Percentiles rank a stretch among this genome's conserved stretches.
Conservation (phyloP, 2,113 vertebrate genomes). For the Castor canadensis region DNA sequence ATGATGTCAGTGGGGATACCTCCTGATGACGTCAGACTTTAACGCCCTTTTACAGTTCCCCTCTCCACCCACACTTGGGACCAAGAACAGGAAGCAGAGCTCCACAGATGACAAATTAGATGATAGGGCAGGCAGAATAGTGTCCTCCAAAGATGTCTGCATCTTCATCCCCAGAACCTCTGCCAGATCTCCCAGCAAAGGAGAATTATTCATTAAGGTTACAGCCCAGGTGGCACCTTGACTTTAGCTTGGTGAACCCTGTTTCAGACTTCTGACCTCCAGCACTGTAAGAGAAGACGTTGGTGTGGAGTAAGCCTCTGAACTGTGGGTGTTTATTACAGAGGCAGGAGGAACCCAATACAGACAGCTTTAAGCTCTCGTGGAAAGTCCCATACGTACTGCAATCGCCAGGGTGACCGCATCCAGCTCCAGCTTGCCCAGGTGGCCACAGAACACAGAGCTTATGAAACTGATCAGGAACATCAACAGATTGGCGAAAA, state of each 20-base stretch:
- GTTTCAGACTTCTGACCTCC: neutral
- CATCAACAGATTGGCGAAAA: conserved; percentile 90
- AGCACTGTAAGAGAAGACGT: neutral
- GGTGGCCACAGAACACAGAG: conserved; percentile 94
- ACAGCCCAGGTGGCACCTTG: neutral
- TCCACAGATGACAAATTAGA: neutral
- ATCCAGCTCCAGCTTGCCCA: conserved; percentile 92
- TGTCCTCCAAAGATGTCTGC: neutral
- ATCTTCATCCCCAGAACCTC: neutral
- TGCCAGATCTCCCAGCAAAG: neutral
- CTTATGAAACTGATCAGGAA: conserved; percentile 92
- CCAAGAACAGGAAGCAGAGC: neutral
- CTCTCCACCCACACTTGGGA: neutral
- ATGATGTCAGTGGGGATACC: no score
- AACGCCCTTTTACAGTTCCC: neutral
- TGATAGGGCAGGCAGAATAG: neutral
- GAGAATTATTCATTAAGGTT: neutral
- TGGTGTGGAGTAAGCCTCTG: neutral
- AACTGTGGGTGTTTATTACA: neutral
- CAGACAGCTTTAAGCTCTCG: fast-evolving
- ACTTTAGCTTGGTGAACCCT: neutral
- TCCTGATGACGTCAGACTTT: neutral
- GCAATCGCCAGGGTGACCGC: conserved; percentile 91
- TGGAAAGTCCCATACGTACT: conserved; percentile 77
- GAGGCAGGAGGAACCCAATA: neutral